A percentile compares a stretch with the other conserved stretches of the same genome.
Evolutionary conservation across 92 coral and sea anemone species (phyloP).

Genomic region (Galaxea fascicularis): DNA sequence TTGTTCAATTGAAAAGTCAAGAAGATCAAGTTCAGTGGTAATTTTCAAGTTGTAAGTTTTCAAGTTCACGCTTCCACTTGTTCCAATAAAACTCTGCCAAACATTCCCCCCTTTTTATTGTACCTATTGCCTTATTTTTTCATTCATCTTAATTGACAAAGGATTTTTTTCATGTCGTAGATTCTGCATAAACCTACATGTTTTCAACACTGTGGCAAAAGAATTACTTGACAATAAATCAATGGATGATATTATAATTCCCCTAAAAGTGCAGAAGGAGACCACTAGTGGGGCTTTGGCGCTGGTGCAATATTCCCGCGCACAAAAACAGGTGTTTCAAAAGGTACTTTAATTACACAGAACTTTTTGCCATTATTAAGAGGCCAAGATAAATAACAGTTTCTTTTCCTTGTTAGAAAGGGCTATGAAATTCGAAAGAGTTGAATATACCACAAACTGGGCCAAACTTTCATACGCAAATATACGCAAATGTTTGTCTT

Average conservation of each 20-base stretch:
- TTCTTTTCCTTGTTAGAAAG: slow-evolving; percentile 18
- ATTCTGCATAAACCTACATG: slow-evolving; percentile 56
- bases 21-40: too few species aligned
- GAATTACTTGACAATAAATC: slow-evolving; percentile 35
- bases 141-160: slow-evolving; percentile 11
- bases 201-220: slow-evolving; percentile 45
- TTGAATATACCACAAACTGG: slow-evolving; percentile 20
- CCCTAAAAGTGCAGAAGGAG: slow-evolving; percentile 26
- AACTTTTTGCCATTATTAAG: slow-evolving; percentile 13
- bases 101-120: slow-evolving; percentile 17
- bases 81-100: too few species aligned
- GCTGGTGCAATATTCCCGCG: slow-evolving; percentile 57
- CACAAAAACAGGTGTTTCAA: slow-evolving; percentile 60
- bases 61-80: too few species aligned
- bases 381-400: not conserved
- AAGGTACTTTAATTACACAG: slow-evolving; percentile 19
- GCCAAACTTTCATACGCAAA: slow-evolving; percentile 17
- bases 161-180: slow-evolving; percentile 30
- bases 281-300: slow-evolving; percentile 43
- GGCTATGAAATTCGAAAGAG: slow-evolving; percentile 15
- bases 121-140: slow-evolving; percentile 10
- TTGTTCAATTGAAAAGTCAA: too few species aligned
- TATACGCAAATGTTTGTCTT: slow-evolving; percentile 4
- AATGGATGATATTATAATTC: slow-evolving; percentile 40
- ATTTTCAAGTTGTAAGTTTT: too few species aligned